Conservation (phyloP, 2,888 invertebrate genomes). For the Phanerotoma sp. region DNA sequence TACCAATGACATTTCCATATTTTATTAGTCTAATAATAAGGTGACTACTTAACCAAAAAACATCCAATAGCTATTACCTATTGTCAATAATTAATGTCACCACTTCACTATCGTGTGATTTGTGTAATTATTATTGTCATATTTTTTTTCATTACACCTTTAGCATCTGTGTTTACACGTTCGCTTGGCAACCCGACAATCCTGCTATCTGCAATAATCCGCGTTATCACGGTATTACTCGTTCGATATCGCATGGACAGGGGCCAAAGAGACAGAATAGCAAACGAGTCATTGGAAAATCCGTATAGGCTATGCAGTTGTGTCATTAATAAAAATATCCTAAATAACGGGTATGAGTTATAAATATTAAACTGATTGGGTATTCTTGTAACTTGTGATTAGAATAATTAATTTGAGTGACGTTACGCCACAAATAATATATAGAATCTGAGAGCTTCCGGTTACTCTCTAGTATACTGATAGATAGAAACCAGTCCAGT, state of each 20-base stretch:
- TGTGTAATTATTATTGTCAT: not conserved
- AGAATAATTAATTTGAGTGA: too few species aligned
- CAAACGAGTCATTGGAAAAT: constrained; percentile 8
- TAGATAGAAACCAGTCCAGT: not conserved
- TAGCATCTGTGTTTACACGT: constrained; percentile 5
- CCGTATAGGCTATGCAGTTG: not conserved
- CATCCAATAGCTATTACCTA: too few species aligned
- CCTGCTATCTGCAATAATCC: constrained; percentile 10
- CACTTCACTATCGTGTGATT: too few species aligned
- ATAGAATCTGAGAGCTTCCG: constrained; percentile 20
- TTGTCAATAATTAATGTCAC: too few species aligned
- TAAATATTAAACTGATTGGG: too few species aligned
- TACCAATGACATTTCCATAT: not conserved
- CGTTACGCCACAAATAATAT: not conserved
- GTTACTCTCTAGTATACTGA: too few species aligned
- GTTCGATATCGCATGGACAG: constrained; percentile 7
- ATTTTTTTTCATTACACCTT: not conserved
- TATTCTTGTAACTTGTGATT: too few species aligned
- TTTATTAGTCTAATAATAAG: too few species aligned
- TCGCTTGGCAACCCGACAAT: constrained; percentile 11
- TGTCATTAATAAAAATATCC: not conserved
- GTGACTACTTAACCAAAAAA: too few species aligned
- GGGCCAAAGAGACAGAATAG: constrained; percentile 4
- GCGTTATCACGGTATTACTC: constrained; percentile 16
- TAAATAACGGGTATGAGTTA: too few species aligned